Evolutionary conservation across 2,797 vertebrate species (phyloP), one percentile per base, ranked within the genome.

Genomic region (Premnoplex brunnescens): DNA sequence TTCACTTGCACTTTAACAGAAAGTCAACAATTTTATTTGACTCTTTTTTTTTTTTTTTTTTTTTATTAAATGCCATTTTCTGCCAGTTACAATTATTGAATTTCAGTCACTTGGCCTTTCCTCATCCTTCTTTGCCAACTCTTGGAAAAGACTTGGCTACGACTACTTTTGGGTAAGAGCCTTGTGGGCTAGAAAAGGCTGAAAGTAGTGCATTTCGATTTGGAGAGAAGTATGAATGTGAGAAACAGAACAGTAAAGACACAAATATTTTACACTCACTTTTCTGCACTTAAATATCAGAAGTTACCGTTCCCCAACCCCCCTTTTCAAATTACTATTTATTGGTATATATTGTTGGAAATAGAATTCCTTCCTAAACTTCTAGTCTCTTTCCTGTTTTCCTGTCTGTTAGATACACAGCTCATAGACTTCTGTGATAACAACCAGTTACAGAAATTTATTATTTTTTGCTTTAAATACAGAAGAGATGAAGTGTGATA

Each of bases 221-320:
- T 60, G 41, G 19, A 84, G 32, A 71, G 52, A 48, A 81, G 22
- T 34, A 81, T 19, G 15, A 55, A 18, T 64, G 34, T 60, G 28
- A 67, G 34, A 89, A 91, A 81, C 15, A 63, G 27, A 77, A 63
- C 15, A 59, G 21, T 23, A 75, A 22, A 87, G 81, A 55, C 8
- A 71, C 4, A 63, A 18, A 46, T 34, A 44, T 71, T 62, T 80
- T 77, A 20, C 22, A 71, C 0, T 0, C 12, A 37, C 4, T 4
- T 59, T 71, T 88, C 59, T 86, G 9, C n/a, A 28, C 4, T 26
- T 51, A 73, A 46, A 30, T 54, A 75, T 36, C 36, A 64, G n/a
- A 12, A 67, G 26, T 44, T 34, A 6, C 9, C 60, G 2, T 26
- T 27, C 0, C 3, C 0, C 3, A 5, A 4, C 18, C 4, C 44